A percentile compares a stretch with the other conserved stretches of the same genome.
Conservation (phyloP, 2,113 vertebrate species). For the Elanus axillaris region DNA sequence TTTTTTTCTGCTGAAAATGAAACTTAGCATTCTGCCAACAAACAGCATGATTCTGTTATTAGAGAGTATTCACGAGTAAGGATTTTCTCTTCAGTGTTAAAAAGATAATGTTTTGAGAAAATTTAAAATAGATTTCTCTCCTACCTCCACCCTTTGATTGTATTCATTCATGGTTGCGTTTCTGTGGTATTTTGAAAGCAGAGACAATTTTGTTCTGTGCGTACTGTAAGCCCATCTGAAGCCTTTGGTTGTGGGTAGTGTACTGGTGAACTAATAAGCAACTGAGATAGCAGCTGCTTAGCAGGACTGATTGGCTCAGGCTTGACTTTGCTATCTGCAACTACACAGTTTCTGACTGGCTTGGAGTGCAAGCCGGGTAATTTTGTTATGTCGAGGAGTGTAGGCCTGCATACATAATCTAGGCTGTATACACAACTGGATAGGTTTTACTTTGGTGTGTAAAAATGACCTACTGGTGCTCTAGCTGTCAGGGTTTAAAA, state of each 20-base stretch:
- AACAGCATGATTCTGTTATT: slow-evolving; percentile 9
- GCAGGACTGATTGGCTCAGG: neutral
- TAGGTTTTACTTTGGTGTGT: neutral
- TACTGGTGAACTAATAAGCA: slow-evolving; percentile 19
- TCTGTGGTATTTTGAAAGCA: neutral
- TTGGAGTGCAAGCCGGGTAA: neutral
- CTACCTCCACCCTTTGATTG: neutral
- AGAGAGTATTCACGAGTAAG: neutral
- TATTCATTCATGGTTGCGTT: neutral
- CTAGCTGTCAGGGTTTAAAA: neutral
- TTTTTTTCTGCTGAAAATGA: slow-evolving; percentile 25
- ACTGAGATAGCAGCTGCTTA: slow-evolving; percentile 49
- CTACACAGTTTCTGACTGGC: neutral
- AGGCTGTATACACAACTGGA: neutral
- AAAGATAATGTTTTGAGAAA: neutral
- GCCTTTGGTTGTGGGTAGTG: neutral
- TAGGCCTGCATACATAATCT: slow-evolving; percentile 16
- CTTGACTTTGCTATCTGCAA: neutral
- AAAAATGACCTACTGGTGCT: neutral
- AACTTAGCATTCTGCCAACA: slow-evolving; percentile 29
- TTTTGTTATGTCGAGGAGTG: neutral
- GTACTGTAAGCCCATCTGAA: neutral
- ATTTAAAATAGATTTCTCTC: neutral
- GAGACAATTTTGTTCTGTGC: neutral
- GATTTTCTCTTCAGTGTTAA: neutral